Base-by-base conservation (phyloP, 2,797 vertebrate genomes). In the Loris lydekkerianus region DNA sequence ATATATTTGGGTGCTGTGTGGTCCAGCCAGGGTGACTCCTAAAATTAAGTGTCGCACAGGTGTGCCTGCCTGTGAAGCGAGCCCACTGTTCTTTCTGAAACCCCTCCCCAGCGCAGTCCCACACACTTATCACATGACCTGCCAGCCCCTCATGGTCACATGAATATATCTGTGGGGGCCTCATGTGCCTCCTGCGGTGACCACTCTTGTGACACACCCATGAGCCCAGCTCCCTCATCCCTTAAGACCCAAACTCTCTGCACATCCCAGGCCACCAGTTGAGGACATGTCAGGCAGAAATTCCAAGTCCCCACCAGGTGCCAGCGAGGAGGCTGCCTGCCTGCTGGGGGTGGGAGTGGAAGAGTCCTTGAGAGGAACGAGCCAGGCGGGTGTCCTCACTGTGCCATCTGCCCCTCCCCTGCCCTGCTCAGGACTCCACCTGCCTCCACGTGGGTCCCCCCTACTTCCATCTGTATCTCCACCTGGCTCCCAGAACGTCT, bases 291-390 rank as follows among this genome's bases (percentile, higher is more conserved):
- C 3, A 29, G 77, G 15, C 18, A 7, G 40, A 21, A 78, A 37
- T 5, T 53, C 61, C n/a, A 4, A 6, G 2, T 7, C 7, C 27
- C 7, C 6, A 0, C 10, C 4, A 1, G 21, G 37, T 7, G 18
- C 31, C n/a, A 2, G 23, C 31, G 10, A 2, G n/a, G 60, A 58
- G 3, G 14, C 1, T 1, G 7, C 60, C 56, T 14, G 25, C 14
- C 43, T 3, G 14, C 17, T 0, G 0, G 14, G 0, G 3, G 58
- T 17, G 31, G 31, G 17, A 8, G 82, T 34, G 67, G 58, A 7
- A 1, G 65, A 3, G 6, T 46, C 49, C 49, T 78, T 27, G 21
- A 23, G 73, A 34, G 61, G 17, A 21, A 11, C 2, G 4, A 17
- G 60, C 14, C 3, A 7, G 17, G 60, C 10, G 17, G 7, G 10